phyloP scores from a whole-genome alignment of 2,797 vertebrate species.

The Pipistrellus pipistrellus region DNA sequence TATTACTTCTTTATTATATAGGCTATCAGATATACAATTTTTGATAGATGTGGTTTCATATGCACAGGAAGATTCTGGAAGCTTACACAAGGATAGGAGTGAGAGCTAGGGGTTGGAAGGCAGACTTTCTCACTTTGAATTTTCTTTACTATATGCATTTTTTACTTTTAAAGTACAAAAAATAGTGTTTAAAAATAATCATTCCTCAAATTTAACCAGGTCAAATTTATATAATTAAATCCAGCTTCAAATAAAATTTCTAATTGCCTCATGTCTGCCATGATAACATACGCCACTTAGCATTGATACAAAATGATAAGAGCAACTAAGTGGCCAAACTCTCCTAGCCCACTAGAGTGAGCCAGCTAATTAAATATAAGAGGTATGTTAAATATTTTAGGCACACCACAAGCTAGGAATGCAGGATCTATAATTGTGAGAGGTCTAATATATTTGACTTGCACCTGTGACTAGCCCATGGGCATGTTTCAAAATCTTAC shows the following conservation, averaged over 20 bases:
- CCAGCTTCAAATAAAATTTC: conserved; percentile 36
- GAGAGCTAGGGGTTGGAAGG: background rate
- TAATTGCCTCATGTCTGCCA: background rate
- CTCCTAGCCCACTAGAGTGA: background rate
- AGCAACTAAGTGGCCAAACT: background rate
- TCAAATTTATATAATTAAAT: conserved; percentile 52
- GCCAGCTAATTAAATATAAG: background rate
- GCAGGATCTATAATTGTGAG: background rate
- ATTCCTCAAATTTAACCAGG: conserved; percentile 26
- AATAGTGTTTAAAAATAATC: conserved; percentile 12
- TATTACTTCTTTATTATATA: too few relatives aligned
- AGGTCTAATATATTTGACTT: background rate
- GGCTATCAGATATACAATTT: background rate
- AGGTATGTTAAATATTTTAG: background rate
- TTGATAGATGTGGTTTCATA: background rate
- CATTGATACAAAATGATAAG: background rate
- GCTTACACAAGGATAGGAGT: background rate
- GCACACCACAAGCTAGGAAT: background rate
- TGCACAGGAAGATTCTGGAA: conserved; percentile 30
- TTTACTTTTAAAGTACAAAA: conserved; percentile 36
- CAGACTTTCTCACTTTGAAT: background rate
- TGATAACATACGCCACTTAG: background rate
- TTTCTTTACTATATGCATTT: conserved; percentile 31
- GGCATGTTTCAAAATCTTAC: conserved; percentile 11
- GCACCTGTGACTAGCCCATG: background rate